Conservation (phyloP, 2,888 invertebrate genomes). For the Argyresthia goedartella region DNA sequence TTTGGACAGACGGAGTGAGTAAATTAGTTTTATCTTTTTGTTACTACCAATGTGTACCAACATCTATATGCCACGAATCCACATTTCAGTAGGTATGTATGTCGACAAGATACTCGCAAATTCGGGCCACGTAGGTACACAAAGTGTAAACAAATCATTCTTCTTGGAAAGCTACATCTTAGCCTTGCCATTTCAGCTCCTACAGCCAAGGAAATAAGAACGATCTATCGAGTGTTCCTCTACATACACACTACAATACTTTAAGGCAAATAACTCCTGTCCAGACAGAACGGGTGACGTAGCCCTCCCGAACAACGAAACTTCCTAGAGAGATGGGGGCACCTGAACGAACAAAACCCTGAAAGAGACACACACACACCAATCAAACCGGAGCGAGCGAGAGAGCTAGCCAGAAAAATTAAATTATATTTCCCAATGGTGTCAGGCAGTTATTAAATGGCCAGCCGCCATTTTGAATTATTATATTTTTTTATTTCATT, state of each 20-base stretch:
- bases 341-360: slow-evolving; percentile 37
- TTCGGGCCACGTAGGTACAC: slow-evolving; percentile 39
- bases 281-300: slow-evolving; percentile 57
- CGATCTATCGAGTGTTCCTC: no score
- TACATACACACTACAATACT: slow-evolving; percentile 18
- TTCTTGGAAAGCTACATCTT: slow-evolving; percentile 17
- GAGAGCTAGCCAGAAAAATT: slow-evolving; percentile 57
- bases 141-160: slow-evolving; percentile 61
- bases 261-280: slow-evolving; percentile 65
- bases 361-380: slow-evolving; percentile 33
- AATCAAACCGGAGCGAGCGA: slow-evolving; percentile 23
- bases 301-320: slow-evolving; percentile 38
- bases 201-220: no score
- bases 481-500: slow-evolving; percentile 61
- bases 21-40: no score
- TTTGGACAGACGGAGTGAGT: no score
- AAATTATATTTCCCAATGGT: slow-evolving; percentile 73
- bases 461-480: slow-evolving; percentile 71
- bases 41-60: no score
- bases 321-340: slow-evolving; percentile 28
- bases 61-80: no score
- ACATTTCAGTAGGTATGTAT: no score
- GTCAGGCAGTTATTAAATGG: slow-evolving; percentile 73
- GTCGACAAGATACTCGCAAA: slow-evolving; percentile 18
- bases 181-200: no score